phyloP scores from a whole-genome alignment of 2,797 vertebrate species.

The Pterois miles region DNA sequence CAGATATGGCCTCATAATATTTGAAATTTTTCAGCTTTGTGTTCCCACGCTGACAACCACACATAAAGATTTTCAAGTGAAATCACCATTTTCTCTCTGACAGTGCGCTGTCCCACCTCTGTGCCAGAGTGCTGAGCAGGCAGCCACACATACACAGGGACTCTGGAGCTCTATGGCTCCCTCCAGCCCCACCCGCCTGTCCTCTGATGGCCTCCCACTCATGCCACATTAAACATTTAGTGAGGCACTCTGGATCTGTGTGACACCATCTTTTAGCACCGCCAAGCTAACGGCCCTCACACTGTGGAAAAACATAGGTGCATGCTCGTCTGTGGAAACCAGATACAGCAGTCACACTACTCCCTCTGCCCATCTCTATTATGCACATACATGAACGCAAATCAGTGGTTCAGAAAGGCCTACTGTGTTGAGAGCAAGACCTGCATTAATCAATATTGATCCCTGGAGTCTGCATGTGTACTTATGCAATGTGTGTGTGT shows the following conservation, averaged over 20 bases:
- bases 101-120: conserved; percentile 41
- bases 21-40: conserved; percentile 65
- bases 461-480: conserved; percentile 34
- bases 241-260: conserved; percentile 77
- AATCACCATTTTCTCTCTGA: conserved; percentile 48
- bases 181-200: conserved; percentile 70
- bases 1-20: conserved; percentile 62
- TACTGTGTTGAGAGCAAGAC: conserved; percentile 49
- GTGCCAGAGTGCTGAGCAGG: conserved; percentile 64
- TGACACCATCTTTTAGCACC: conserved; percentile 78
- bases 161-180: conserved; percentile 57
- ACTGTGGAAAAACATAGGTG: conserved; percentile 69
- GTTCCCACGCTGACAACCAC: conserved; percentile 72
- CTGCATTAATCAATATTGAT: conserved; percentile 73
- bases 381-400: conserved; percentile 29
- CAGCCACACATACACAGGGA: conserved; percentile 34
- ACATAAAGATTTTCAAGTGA: conserved; percentile 62
- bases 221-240: conserved; percentile 85
- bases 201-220: conserved; percentile 79
- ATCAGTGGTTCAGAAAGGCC: conserved; percentile 54
- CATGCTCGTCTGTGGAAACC: conserved; percentile 55
- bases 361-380: conserved; percentile 25
- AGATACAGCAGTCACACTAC: conserved; percentile 51
- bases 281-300: conserved; percentile 64
- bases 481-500: conserved; percentile 31